Conservation (phyloP, 2,113 vertebrate species). For the Thamnaconus septentrionalis region DNA sequence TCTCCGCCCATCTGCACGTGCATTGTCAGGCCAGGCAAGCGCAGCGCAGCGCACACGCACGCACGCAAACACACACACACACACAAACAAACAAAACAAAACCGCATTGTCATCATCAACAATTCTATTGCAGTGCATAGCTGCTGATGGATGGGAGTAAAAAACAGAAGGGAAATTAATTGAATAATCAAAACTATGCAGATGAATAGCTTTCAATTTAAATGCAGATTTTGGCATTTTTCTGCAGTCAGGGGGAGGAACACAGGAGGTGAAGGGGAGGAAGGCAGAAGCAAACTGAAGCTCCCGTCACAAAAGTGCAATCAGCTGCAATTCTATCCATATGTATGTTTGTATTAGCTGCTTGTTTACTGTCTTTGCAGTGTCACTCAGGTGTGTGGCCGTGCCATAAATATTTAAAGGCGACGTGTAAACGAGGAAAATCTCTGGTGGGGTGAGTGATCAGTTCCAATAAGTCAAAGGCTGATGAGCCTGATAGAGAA, state of each 20-base stretch:
- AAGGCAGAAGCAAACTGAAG: background rate
- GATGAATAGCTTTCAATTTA: slow-evolving; percentile 73
- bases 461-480: background rate
- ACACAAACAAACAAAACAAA: background rate
- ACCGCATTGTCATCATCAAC: slow-evolving; percentile 1
- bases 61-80: background rate
- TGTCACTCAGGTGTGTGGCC: slow-evolving; percentile 10
- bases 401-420: slow-evolving; percentile 21
- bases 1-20: background rate
- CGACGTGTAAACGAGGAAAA: background rate
- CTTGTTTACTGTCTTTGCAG: slow-evolving; percentile 41
- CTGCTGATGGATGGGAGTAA: slow-evolving; percentile 32
- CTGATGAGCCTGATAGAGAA: too few relatives aligned
- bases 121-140: slow-evolving; percentile 3
- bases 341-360: slow-evolving; percentile 61
- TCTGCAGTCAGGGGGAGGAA: slow-evolving; percentile 16
- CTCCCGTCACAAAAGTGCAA: slow-evolving; percentile 27
- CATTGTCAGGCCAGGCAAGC: too few relatives aligned
- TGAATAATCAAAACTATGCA: slow-evolving; percentile 74
- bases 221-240: slow-evolving; percentile 80
- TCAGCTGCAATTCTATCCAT: slow-evolving; percentile 42
- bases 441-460: slow-evolving; percentile 7
- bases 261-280: background rate
- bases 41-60: too few relatives aligned
- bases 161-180: slow-evolving; percentile 53